Base-by-base conservation (phyloP, 2,888 invertebrate species). In the Spialia ferax region DNA sequence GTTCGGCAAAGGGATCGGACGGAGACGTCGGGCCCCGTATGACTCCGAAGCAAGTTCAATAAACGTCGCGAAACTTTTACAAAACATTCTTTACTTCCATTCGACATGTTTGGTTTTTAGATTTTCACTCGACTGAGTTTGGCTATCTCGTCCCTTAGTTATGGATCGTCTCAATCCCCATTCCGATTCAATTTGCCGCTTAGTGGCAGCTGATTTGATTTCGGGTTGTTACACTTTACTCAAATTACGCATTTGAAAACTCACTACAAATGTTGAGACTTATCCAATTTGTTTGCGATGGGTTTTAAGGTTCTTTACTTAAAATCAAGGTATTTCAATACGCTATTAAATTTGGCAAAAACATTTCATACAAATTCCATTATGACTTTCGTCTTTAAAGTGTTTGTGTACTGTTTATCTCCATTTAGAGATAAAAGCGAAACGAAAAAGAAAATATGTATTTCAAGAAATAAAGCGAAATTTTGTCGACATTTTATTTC, bases 21-120 rank as follows among this genome's bases (percentile, higher is more conserved):
- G 15, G 38, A 64, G 65, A 59, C 52, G 65, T 50, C 63, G 55
- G 45, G 29, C 48, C 52, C 59, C 59, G 59, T 59, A 59, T 59
- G 65, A 73, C 72, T 75, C 50, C 32, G 70, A 63, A 71, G 71
- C 71, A 83, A 86, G 86, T 86, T 84, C 87, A 87, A 85, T 87
- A 86, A 87, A 88, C 84, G 88, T 87, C 87, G 80, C 79, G 72
- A 82, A 88, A 88, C 81, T 88, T 87, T 85, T 70, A 72, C 77
- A 81, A 83, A 85, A 86, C 86, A 87, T 87, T 82, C 82, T 85
- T 84, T 83, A 84, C 82, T 79, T 81, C 60, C 78, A 74, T 85
- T 84, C 82, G 86, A 84, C 84, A 85, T 85, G 86, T 86, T 85
- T 85, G 83, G 82, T 87, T 88, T 84, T 86, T 84, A 83, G 84